Evolutionary conservation across 2,888 invertebrate species (phyloP), one percentile per base, ranked within the genome.

Genomic region (Parnassius mnemosyne): DNA sequence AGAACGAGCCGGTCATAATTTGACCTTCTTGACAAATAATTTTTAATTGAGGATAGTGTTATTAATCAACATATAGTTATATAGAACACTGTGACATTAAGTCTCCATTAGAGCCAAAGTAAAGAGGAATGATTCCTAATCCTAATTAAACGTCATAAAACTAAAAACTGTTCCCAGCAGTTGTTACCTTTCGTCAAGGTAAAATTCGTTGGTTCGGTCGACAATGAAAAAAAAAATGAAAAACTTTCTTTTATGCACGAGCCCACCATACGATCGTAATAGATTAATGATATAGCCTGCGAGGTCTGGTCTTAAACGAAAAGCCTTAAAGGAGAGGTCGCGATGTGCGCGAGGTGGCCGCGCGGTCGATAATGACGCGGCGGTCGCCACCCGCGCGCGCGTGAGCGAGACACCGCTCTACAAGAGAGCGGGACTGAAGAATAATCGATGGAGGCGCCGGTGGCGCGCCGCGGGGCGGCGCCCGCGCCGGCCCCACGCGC

Each of bases 271-370:
- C 80, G 79, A 76, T 74, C 75, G 84, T 89, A 89, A 90, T 90
- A 90, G 89, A 89, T 90, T 89, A 90, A 90, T 89, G 89, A 89
- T 89, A 88, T 81, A 80, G 87, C 81, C 80, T 81, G 81, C 77
- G 76, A 82, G 69, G 79, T 81, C 82, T 83, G 85, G 81, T 77
- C 84, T 84, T 84, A 83, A 85, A 83, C 78, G 80, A 79, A 73
- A 75, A 75, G 74, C 74, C 73, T 63, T 53, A 57, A 58, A 57
- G 77, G 75, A 77, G 75, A 76, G 77, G 77, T 74, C 71, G 73
- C 68, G 68, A 70, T 66, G 73, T 65, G 72, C 70, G 78, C 75
- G 74, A 69, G 73, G 78, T 76, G 78, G 78, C 78, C 73, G 73
- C 74, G 71, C 65, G 64, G 64, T 63, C 61, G 65, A 71, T 72